These are phyloP conservation scores for Spilarctia lutea DNA, from an alignment of 2,888 invertebrate species.

Conservation along the genomic window DNA sequence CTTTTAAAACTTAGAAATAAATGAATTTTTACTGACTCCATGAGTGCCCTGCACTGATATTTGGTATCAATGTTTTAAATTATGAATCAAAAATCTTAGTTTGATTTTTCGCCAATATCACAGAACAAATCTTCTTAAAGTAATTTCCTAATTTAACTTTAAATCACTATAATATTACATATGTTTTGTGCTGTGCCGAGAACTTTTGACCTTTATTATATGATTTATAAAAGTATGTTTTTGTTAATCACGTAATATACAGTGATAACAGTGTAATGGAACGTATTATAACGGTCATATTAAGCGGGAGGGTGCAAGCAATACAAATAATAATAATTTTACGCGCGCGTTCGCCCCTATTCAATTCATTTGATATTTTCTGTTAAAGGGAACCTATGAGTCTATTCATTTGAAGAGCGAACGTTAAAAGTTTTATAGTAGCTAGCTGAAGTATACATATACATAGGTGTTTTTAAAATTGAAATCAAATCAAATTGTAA, in stretches of 20 bases:
- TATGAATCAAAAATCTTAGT: too few species aligned
- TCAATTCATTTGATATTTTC: slow-evolving; percentile 14
- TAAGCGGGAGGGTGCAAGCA: slow-evolving; percentile 21
- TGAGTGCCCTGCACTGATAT: too few species aligned
- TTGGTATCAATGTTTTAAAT: too few species aligned
- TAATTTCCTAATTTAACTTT: background rate
- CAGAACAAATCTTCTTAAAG: too few species aligned
- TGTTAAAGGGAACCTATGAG: background rate
- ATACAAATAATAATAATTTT: slow-evolving; percentile 45
- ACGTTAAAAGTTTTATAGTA: slow-evolving; percentile 25
- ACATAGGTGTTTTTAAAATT: slow-evolving; percentile 7
- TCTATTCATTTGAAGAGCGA: slow-evolving; percentile 26
- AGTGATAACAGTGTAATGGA: slow-evolving; percentile 35
- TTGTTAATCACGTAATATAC: background rate
- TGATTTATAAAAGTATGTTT: background rate
- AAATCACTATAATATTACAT: background rate
- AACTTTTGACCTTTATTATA: background rate
- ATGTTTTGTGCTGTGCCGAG: background rate
- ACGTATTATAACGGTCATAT: slow-evolving; percentile 60
- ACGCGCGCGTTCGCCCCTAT: slow-evolving; percentile 51
- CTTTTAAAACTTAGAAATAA: too few species aligned
- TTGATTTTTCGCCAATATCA: too few species aligned
- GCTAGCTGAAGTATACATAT: background rate
- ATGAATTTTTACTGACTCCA: too few species aligned
- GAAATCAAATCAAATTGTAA: slow-evolving; percentile 30